Evolutionary conservation across 2,113 vertebrate species (phyloP), one percentile per base, ranked within the genome.

Genomic region (Morone saxatilis): DNA sequence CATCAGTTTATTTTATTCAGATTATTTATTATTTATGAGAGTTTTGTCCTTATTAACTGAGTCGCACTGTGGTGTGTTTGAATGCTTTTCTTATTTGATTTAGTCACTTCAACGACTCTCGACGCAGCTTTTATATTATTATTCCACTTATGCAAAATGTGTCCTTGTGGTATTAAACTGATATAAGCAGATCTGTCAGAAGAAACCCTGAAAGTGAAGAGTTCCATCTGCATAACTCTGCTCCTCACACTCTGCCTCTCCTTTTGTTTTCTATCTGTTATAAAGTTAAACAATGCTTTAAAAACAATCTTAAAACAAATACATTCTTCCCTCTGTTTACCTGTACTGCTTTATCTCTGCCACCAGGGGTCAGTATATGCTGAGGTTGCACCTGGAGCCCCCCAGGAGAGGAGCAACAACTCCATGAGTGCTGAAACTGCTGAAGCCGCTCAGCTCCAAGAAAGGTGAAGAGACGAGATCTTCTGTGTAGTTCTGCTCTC

Each of bases 351-450:
- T 31, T 69, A 17, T 62, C 14, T 4, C 17, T 86, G 11, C 83
- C 81, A 90, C 36, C 92, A 97, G 97, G 94, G 88, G 80, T 86
- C 95, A 67, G 84, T 70, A 14, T 87, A 83, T 78, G 77, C 89
- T 25, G 95, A 97, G 88, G 96, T 96, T 8, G 96, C 97, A 43
- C 97, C 97, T 25, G 97, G 97, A 83, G 97, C 97, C 0, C 97
- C 97, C 0, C 97, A 91, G 87, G 97, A 98, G 92, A 95, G 91
- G 72, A 95, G 93, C 87, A 94, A 81, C 2, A 73, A 95, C 70
- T 74, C 93, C 38, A 66, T 91, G 54, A 83, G 92, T 22, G 84
- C 93, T 48, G 96, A 96, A 59, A 88, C 91, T 38, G 51, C 86
- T 70, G 96, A 97, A 61, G 86, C 93, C 41, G 56, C 54, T 76